phyloP scores from a whole-genome alignment of 2,113 vertebrate genomes.

The Calidris pugnax region DNA sequence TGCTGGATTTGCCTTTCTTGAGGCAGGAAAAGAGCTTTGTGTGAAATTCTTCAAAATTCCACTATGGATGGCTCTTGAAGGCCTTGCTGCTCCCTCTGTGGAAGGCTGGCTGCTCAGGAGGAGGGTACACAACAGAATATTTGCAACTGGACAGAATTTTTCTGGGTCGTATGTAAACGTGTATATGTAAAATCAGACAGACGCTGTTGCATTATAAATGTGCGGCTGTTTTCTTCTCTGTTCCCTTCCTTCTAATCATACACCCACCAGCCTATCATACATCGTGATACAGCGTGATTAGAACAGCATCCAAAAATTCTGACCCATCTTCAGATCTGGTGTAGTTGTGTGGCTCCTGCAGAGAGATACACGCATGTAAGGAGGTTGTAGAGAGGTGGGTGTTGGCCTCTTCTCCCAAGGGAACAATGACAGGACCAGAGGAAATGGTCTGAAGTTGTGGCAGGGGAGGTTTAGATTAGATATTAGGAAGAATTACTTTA shows the following conservation, averaged over 20 bases:
- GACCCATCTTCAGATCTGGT: background rate
- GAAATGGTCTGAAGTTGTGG: no score
- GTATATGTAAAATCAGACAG: background rate
- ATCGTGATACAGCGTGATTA: background rate
- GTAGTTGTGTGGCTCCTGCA: background rate
- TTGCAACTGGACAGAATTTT: background rate
- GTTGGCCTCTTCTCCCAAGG: no score
- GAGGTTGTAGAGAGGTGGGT: no score
- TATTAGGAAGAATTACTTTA: no score
- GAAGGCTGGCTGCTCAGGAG: background rate
- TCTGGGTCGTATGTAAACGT: accelerated
- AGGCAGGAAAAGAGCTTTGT: background rate
- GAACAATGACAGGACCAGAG: no score
- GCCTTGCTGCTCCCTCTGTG: background rate
- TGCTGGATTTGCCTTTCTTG: background rate
- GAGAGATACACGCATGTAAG: no score
- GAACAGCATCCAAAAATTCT: background rate
- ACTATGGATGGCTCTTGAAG: background rate
- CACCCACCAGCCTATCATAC: accelerated
- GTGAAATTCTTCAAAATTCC: background rate
- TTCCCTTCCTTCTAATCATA: background rate
- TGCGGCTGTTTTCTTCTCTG: background rate
- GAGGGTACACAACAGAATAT: background rate
- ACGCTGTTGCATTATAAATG: background rate
- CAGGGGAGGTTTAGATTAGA: no score